phyloP scores from a whole-genome alignment of 1,140 invertebrate genomes.

The Drosophila lini region DNA sequence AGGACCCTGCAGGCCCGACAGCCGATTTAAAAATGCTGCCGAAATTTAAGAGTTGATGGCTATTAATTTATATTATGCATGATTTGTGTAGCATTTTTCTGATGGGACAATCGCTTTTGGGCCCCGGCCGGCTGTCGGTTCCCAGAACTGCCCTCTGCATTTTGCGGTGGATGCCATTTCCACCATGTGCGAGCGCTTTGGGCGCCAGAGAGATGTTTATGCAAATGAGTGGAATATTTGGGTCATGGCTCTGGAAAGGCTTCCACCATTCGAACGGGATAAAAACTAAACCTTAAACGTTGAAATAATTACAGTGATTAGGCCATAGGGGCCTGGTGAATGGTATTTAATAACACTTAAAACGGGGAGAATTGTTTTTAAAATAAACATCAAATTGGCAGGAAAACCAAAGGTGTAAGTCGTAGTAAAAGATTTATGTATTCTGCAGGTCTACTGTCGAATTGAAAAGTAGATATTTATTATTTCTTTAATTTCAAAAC shows the following conservation, averaged over 20 bases:
- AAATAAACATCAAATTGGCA: neutral
- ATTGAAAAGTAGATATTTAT: neutral
- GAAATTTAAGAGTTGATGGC: constrained; percentile 72
- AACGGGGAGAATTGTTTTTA: neutral
- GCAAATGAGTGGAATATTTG: constrained; percentile 45
- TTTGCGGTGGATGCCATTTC: constrained; percentile 26
- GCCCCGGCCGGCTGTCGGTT: constrained; percentile 21
- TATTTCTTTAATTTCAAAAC: neutral
- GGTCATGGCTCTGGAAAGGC: constrained; percentile 8
- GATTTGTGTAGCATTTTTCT: constrained; percentile 63
- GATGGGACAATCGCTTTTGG: constrained; percentile 42
- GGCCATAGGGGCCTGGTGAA: neutral
- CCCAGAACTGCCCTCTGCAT: constrained; percentile 32
- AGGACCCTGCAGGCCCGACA: neutral
- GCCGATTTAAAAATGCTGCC: constrained; percentile 54
- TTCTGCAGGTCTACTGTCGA: too few relatives aligned
- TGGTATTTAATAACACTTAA: constrained; percentile 6
- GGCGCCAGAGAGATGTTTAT: constrained; percentile 27
- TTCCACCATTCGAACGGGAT: neutral
- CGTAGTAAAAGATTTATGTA: too few relatives aligned
- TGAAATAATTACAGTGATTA: constrained; percentile 32
- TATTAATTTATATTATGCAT: constrained; percentile 82
- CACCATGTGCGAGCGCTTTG: neutral
- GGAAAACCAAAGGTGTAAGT: neutral
- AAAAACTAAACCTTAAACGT: constrained; percentile 33